These are phyloP conservation scores for Dasypolia templi DNA, from an alignment of 2,888 invertebrate genomes.

Conservation along the genomic window DNA sequence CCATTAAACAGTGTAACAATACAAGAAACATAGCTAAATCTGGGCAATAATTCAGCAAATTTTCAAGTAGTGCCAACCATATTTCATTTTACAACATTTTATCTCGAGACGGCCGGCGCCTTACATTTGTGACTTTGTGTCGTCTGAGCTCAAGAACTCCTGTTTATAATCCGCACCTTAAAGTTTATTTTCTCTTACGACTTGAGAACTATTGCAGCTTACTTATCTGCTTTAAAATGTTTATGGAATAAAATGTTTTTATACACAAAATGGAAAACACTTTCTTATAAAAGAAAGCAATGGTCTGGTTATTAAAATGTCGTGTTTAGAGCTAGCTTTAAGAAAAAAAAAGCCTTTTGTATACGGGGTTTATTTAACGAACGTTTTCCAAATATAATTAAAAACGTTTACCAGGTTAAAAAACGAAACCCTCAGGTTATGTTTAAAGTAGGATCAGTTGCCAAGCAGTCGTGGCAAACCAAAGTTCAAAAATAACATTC, in stretches of 20 bases:
- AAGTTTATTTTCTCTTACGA: slow-evolving; percentile 47
- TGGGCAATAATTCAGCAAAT: slow-evolving; percentile 81
- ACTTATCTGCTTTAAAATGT: slow-evolving; percentile 34
- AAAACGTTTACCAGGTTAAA: background rate
- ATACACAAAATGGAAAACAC: too few relatives aligned
- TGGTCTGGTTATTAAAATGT: background rate
- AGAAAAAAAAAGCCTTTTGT: too few relatives aligned
- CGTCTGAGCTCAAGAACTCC: slow-evolving; percentile 33
- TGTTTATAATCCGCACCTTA: slow-evolving; percentile 57
- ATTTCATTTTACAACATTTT: slow-evolving; percentile 84
- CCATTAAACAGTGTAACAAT: slow-evolving; percentile 73
- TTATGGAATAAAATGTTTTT: background rate
- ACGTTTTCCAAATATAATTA: background rate
- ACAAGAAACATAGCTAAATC: slow-evolving; percentile 75
- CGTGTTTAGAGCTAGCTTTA: background rate
- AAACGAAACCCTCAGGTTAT: background rate
- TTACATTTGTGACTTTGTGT: slow-evolving; percentile 82
- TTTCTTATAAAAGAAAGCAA: background rate
- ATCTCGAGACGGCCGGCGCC: slow-evolving; percentile 84
- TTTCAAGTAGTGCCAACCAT: slow-evolving; percentile 75
- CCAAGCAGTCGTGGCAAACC: too few relatives aligned
- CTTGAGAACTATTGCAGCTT: slow-evolving; percentile 26
- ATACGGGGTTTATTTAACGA: background rate
- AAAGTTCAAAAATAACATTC: background rate
- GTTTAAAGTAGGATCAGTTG: background rate